Percentiles rank a stretch among this genome's conserved stretches.
Conservation (phyloP, 1,140 invertebrate genomes). For the Batillaria attramentaria region DNA sequence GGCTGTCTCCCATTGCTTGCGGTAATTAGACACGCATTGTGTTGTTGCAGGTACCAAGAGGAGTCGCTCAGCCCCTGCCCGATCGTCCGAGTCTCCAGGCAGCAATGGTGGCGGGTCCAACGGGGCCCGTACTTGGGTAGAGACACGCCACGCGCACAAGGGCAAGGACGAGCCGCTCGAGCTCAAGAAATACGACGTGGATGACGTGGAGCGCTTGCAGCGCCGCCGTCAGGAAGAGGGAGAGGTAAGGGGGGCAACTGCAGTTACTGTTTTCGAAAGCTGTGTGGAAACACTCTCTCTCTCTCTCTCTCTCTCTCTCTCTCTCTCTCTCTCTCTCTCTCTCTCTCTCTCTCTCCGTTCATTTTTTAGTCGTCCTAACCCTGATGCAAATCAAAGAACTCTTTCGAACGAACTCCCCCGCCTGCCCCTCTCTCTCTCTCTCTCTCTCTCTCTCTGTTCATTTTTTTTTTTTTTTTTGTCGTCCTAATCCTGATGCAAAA, state of each 20-base stretch:
- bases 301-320: conserved; percentile 4
- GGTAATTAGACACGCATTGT: no score
- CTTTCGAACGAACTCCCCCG: no score
- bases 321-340: conserved; percentile 2
- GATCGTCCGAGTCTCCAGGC: conserved; percentile 58
- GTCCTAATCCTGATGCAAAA: no score
- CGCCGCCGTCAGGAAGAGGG: conserved; percentile 72
- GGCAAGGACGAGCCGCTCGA: conserved; percentile 66
- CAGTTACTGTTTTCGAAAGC: not conserved
- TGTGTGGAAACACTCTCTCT: not conserved
- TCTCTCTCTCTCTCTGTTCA: no score
- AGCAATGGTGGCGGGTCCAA: conserved; percentile 49
- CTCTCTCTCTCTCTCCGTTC: not conserved
- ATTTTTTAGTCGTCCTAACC: no score
- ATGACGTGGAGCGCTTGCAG: conserved; percentile 76
- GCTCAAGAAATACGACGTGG: conserved; percentile 73
- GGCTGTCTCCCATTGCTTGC: no score
- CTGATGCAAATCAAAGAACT: no score
- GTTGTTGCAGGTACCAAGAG: conserved; percentile 59
- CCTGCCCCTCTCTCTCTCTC: no score
- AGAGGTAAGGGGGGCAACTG: conserved; percentile 45
- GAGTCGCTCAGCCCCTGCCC: conserved; percentile 66
- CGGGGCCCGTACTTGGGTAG: conserved; percentile 64
- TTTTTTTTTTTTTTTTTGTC: no score
- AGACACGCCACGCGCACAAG: conserved; percentile 56